Evolutionary conservation across 2,113 vertebrate species (phyloP), one percentile per base, ranked within the genome.

Genomic region (Microcebus griseorufus): DNA sequence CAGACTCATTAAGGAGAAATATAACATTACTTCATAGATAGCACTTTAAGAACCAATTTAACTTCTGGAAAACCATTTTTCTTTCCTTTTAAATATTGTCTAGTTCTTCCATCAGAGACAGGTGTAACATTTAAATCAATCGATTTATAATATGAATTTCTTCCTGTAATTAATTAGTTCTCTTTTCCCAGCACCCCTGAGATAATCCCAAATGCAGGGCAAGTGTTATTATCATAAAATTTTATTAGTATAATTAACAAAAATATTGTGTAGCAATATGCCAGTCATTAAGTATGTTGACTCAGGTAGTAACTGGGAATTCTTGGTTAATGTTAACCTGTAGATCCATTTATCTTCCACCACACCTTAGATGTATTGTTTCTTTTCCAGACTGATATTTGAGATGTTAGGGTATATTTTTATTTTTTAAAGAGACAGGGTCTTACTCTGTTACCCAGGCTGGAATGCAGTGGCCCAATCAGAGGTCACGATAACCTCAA

Each of bases 171-270:
- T 76, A 18, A 76, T 95, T 96, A 88, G 45, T 95, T 96, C n/a
- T 65, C 37, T 90, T 86, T 96, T 90, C 79, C 17, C 22, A 93
- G 75, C 4, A 62, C 93, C 64, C 87, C 70, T 29, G 75, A 95
- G 96, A 95, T 93, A 94, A 95, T 42, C 53, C 23, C 92, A 89
- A 93, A 69, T 67, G 20, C 70, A 93, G 79, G 51, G 32, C 80
- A 96, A 93, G 76, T 92, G 84, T 96, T 97, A 88, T 90, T 97
- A 48, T 90, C 94, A 81, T 76, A 84, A 93, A 86, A 80, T 95
- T 95, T 93, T 96, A 97, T 97, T 95, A 78, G 70, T 85, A n/a
- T 93, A 96, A 97, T 95, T 90, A 92, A 39, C 34, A 85, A 86
- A 97, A 93, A 93, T 81, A 83, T n/a, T 80, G 45, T 95, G 70